These are phyloP conservation scores for Acronicta psi DNA, from an alignment of 2,888 invertebrate species.

Conservation along the genomic window DNA sequence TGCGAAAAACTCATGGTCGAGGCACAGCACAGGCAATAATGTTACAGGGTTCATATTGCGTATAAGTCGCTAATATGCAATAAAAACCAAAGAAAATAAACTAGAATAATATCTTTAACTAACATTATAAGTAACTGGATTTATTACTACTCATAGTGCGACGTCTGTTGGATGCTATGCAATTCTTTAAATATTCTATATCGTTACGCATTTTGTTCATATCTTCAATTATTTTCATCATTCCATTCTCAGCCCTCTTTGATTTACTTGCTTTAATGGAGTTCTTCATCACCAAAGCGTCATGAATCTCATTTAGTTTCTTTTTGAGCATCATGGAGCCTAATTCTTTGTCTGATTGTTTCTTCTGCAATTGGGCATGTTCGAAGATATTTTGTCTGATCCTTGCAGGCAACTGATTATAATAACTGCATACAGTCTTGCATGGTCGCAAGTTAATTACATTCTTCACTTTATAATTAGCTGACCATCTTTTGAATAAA, in stretches of 20 bases:
- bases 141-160: constrained; percentile 15
- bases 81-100: too few species aligned
- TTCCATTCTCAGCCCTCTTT: not conserved
- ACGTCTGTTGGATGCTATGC: constrained; percentile 12
- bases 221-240: constrained; percentile 23
- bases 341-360: constrained; percentile 68
- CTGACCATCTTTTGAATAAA: constrained; percentile 16
- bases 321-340: constrained; percentile 64
- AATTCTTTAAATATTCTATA: constrained; percentile 28
- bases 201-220: constrained; percentile 30
- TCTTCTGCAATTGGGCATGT: constrained; percentile 73
- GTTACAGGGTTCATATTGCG: too few species aligned
- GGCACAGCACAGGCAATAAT: too few species aligned
- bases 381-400: constrained; percentile 78
- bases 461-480: constrained; percentile 15
- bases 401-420: constrained; percentile 69
- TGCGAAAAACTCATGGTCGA: too few species aligned
- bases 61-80: too few species aligned
- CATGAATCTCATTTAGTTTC: constrained; percentile 55
- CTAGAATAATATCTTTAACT: not conserved
- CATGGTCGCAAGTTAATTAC: constrained; percentile 35
- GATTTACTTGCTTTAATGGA: not conserved
- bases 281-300: constrained; percentile 34
- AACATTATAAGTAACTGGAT: constrained; percentile 14
- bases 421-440: constrained; percentile 38